Evolutionary conservation across 2,113 vertebrate genomes (phyloP).

Genomic region (Pygathrix nemaeus): DNA sequence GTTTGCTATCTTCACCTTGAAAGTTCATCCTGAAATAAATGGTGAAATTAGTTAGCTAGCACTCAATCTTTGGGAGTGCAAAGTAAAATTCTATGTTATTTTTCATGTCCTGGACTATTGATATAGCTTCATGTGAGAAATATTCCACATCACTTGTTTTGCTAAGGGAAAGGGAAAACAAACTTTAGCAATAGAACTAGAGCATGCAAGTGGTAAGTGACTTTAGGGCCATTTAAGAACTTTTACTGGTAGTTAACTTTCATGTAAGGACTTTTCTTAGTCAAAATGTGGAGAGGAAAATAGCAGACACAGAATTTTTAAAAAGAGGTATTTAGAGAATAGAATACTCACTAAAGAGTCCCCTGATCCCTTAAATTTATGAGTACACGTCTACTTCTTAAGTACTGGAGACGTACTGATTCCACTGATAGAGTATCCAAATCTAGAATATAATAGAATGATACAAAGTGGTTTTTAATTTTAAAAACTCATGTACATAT

Average conservation of each 20-base stretch:
- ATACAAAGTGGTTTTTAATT: background rate
- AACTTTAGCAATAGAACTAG: background rate
- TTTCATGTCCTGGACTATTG: background rate
- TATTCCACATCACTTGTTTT: background rate
- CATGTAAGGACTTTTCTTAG: background rate
- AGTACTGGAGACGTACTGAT: background rate
- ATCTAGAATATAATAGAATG: background rate
- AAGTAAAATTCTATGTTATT: background rate
- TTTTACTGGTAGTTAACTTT: background rate
- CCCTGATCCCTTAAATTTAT: background rate
- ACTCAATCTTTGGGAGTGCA: background rate
- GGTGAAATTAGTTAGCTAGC: background rate
- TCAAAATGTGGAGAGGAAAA: constrained; percentile 13
- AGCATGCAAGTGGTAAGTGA: background rate
- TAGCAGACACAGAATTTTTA: background rate
- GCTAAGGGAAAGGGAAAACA: background rate
- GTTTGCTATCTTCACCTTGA: background rate
- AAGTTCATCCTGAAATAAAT: constrained; percentile 15
- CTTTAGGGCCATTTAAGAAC: background rate
- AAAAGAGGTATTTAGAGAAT: background rate
- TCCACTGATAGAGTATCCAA: background rate
- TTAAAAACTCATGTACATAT: background rate
- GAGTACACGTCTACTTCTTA: background rate
- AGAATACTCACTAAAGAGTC: background rate
- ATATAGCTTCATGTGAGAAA: background rate